phyloP scores from a whole-genome alignment of 2,797 vertebrate genomes.

The Pogonophryne albipinna region DNA sequence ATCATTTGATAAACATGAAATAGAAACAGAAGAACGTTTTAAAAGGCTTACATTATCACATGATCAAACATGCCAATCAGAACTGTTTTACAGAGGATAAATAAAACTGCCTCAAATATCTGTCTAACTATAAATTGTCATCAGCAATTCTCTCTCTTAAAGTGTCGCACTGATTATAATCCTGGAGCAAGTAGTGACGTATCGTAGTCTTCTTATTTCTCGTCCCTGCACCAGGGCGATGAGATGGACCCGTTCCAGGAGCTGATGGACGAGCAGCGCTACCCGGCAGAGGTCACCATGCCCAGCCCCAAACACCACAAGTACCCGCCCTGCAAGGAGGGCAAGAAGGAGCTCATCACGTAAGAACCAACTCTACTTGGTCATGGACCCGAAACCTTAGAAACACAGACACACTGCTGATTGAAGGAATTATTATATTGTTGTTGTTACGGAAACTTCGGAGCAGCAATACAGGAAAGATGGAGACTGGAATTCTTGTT shows the following conservation, averaged over 20 bases:
- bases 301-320: constrained; percentile 97
- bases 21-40: neutral
- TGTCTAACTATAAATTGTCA: neutral
- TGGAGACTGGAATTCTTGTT: too few species aligned
- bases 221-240: constrained; percentile 86
- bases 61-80: neutral
- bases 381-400: too few species aligned
- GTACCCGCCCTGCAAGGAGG: constrained; percentile 94
- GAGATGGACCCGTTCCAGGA: constrained; percentile 97
- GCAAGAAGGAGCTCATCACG: constrained; percentile 98
- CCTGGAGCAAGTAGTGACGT: constrained; percentile 7
- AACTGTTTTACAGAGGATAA: neutral
- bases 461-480: too few species aligned
- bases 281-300: constrained; percentile 91
- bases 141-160: too few species aligned
- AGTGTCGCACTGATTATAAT: neutral
- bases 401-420: too few species aligned
- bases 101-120: neutral
- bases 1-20: neutral
- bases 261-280: constrained; percentile 93
- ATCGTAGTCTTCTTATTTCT: constrained; percentile 65
- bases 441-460: too few species aligned
- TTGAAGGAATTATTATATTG: too few species aligned
- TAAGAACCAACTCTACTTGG: constrained; percentile 79
- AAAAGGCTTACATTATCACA: neutral